A percentile compares a stretch with the other conserved stretches of the same genome.
Evolutionary conservation across 2,797 vertebrate genomes (phyloP).

Genomic region (Sebastes trivittatus): DNA sequence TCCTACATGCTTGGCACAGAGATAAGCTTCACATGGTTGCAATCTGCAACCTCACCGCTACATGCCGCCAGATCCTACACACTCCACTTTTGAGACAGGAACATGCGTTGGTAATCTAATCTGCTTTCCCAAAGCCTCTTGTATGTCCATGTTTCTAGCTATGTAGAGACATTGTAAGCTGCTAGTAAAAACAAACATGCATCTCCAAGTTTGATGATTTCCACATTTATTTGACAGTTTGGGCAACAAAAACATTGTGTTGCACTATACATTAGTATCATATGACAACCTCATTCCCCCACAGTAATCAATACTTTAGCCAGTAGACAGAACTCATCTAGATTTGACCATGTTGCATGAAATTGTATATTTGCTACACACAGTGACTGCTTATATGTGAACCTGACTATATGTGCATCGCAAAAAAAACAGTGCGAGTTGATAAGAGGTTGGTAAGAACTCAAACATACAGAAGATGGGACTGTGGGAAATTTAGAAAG

Average conservation of each 20-base stretch:
- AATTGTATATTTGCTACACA: constrained; percentile 4
- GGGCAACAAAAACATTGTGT: not conserved
- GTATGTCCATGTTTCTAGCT: too few species aligned
- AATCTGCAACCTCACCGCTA: too few species aligned
- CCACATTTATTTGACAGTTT: too few species aligned
- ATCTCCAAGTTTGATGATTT: too few species aligned
- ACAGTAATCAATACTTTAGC: not conserved
- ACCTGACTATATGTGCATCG: not conserved
- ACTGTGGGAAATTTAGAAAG: rapidly evolving
- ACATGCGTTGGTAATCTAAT: too few species aligned
- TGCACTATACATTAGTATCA: not conserved
- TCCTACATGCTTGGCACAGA: rapidly evolving
- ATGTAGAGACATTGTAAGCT: too few species aligned
- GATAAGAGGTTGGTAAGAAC: not conserved
- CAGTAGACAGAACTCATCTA: not conserved
- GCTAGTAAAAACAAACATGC: too few species aligned
- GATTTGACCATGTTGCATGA: not conserved
- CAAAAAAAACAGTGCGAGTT: not conserved
- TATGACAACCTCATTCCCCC: not conserved
- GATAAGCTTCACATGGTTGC: too few species aligned
- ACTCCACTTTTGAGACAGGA: too few species aligned
- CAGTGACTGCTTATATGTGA: not conserved
- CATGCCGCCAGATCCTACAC: too few species aligned
- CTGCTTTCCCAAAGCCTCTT: too few species aligned
- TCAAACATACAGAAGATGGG: not conserved